Evolutionary conservation across 2,113 vertebrate genomes (phyloP), one percentile per base, ranked within the genome.

Genomic region (Petrocephalus zakoni): DNA sequence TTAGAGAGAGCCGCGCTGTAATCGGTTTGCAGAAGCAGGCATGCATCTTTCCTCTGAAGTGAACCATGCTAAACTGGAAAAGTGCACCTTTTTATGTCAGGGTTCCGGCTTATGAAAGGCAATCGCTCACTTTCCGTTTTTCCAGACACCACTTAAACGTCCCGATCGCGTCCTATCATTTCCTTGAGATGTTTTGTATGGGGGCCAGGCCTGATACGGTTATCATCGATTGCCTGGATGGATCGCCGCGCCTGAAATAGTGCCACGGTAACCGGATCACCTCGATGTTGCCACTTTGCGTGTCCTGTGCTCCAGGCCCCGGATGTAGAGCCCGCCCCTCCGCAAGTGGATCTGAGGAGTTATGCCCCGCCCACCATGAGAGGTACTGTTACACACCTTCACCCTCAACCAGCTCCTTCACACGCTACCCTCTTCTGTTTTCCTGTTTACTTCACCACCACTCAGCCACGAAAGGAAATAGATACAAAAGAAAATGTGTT

Each of bases 291-390:
- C 8, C 52, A 13, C 75, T 88, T 88, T 56, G 56, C 89, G 37
- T 58, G 78, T 29, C 47, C 53, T 58, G 22, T 88, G 15, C 88
- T 17, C 1, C 93, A 95, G 95, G 93, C 90, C 15, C 94, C 97
- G 96, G 95, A 91, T 0, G 92, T 95, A 22, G 93, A 94, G 2
- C 88, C 90, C 46, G 94, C 96, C 34, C 96, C 95, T 55, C 96
- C 96, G 92, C 97, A 98, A 89, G 96, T 97, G 95, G 98, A 98
- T 95, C 96, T 97, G 94, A 97, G 97, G 0, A 96, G 96, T 72
- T 98, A 95, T 68, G 94, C 96, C 6, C 94, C 97, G 0, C 97
- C 97, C 8, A 91, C 96, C 89, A 95, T 97, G 94, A 97, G 97
- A 98, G 97, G 97, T 99, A 97, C 94, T 88, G 72, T 95, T 93